phyloP scores from a whole-genome alignment of 2,888 invertebrate species.

The Harpagoxenus sublaevis region DNA sequence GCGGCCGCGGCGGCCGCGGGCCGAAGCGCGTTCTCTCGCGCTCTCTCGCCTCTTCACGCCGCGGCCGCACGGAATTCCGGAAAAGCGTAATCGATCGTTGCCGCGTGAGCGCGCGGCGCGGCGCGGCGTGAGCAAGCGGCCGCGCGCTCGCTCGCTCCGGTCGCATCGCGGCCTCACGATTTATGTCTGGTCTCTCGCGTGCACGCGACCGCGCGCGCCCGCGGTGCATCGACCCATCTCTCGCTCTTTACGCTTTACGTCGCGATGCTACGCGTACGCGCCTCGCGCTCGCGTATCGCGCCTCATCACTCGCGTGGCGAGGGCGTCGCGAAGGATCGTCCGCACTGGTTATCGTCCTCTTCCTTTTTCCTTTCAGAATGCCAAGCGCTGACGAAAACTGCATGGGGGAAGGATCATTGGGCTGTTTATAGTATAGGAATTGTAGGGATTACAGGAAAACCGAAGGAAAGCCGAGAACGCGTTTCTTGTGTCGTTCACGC shows the following conservation, averaged over 20 bases:
- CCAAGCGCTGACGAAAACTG: background rate
- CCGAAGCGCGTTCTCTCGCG: constrained; percentile 23
- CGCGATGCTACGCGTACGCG: background rate
- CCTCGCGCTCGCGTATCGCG: constrained; percentile 4
- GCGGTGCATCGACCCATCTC: constrained; percentile 62
- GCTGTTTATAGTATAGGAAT: background rate
- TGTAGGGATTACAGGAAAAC: background rate
- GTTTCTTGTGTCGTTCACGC: background rate
- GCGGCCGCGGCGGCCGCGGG: background rate
- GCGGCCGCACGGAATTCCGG: constrained; percentile 47
- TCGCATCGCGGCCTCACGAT: constrained; percentile 31
- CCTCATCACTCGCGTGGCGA: background rate
- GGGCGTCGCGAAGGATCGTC: background rate
- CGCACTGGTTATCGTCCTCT: background rate
- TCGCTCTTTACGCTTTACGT: constrained; percentile 25
- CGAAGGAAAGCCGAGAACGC: background rate
- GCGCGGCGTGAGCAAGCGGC: constrained; percentile 1
- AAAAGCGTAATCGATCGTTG: constrained; percentile 53
- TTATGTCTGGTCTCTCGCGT: constrained; percentile 52
- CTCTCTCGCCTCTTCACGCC: constrained; percentile 36
- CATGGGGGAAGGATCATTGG: background rate
- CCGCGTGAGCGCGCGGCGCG: constrained; percentile 13
- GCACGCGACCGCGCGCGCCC: constrained; percentile 10
- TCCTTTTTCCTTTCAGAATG: background rate
- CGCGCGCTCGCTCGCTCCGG: constrained; percentile 10